Percentiles rank a stretch among this genome's conserved stretches.
Conservation (phyloP, 2,888 invertebrate species). For the Zelleria hepariella region DNA sequence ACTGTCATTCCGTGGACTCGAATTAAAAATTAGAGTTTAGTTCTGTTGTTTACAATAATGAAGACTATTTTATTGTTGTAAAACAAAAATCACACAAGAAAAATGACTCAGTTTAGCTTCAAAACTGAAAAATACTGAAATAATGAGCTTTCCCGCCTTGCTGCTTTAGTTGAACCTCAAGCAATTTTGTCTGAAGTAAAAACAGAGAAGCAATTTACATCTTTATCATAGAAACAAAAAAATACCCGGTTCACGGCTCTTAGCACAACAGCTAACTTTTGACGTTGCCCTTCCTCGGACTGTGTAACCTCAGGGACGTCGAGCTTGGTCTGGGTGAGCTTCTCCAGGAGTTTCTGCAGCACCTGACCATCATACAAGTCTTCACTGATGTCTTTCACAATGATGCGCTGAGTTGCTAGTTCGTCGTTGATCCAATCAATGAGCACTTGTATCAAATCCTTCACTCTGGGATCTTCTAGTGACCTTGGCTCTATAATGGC, state of each 20-base stretch:
- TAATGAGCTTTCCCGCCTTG: too few relatives aligned
- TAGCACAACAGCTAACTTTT: slow-evolving; percentile 91
- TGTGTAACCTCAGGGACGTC: slow-evolving; percentile 99
- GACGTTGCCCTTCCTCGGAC: slow-evolving; percentile 96
- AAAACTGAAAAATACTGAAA: too few relatives aligned
- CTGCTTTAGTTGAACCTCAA: too few relatives aligned
- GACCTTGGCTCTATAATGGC: slow-evolving; percentile 95
- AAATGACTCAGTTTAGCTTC: too few relatives aligned
- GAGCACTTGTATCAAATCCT: slow-evolving; percentile 86
- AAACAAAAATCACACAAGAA: too few relatives aligned
- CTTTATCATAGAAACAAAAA: too few relatives aligned
- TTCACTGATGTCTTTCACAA: slow-evolving; percentile 96
- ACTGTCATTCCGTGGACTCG: too few relatives aligned
- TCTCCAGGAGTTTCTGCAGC: slow-evolving; percentile 82
- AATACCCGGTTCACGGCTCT: slow-evolving; percentile 87
- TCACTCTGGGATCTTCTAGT: slow-evolving; percentile 87
- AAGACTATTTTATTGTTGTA: too few relatives aligned
- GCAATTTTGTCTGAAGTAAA: too few relatives aligned
- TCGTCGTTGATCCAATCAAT: slow-evolving; percentile 99
- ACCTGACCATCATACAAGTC: slow-evolving; percentile 97
- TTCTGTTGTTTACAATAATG: too few relatives aligned
- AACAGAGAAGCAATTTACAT: too few relatives aligned
- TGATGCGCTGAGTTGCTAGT: slow-evolving; percentile 94
- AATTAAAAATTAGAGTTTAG: too few relatives aligned
- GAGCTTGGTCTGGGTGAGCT: slow-evolving; percentile 87